Percentiles rank a stretch among this genome's conserved stretches.
phyloP scores from a whole-genome alignment of 1,140 invertebrate genomes.

The Doryteuthis pealeii region DNA sequence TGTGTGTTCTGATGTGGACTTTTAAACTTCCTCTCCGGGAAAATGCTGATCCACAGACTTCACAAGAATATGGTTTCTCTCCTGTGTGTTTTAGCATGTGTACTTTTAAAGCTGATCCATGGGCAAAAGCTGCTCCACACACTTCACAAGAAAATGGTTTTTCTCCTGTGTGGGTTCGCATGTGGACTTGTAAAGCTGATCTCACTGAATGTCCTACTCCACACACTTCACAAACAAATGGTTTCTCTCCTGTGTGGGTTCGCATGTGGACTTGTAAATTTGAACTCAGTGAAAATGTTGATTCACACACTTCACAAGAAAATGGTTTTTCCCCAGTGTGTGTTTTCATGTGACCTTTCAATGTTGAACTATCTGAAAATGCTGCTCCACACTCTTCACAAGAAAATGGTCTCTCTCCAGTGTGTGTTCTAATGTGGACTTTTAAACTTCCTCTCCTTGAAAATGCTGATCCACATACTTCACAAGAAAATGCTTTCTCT shows the following conservation, averaged over 20 bases:
- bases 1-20: conserved; percentile 88
- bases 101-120: conserved; percentile 69
- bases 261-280: conserved; percentile 37
- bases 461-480: conserved; percentile 18
- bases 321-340: conserved; percentile 15
- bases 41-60: conserved; percentile 78
- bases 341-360: conserved; percentile 1
- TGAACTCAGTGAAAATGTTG: conserved; percentile 27
- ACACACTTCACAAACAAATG: conserved; percentile 84
- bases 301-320: conserved; percentile 30
- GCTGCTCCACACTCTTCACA: conserved; percentile 45
- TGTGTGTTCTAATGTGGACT: conserved; percentile 26
- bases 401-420: conserved; percentile 29
- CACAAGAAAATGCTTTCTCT: not conserved
- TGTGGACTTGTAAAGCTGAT: conserved; percentile 22
- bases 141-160: conserved; percentile 37
- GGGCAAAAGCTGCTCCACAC: conserved; percentile 44
- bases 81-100: conserved; percentile 69
- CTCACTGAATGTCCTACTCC: conserved; percentile 51
- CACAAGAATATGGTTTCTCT: conserved; percentile 76
- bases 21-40: conserved; percentile 88
- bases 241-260: conserved; percentile 80
- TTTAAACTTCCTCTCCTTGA: conserved; percentile 49
- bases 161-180: conserved; percentile 36
- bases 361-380: not conserved